A percentile compares a stretch with the other conserved stretches of the same genome.
These are phyloP conservation scores for Euclidia mi DNA, from an alignment of 2,888 invertebrate genomes.

Conservation along the genomic window DNA sequence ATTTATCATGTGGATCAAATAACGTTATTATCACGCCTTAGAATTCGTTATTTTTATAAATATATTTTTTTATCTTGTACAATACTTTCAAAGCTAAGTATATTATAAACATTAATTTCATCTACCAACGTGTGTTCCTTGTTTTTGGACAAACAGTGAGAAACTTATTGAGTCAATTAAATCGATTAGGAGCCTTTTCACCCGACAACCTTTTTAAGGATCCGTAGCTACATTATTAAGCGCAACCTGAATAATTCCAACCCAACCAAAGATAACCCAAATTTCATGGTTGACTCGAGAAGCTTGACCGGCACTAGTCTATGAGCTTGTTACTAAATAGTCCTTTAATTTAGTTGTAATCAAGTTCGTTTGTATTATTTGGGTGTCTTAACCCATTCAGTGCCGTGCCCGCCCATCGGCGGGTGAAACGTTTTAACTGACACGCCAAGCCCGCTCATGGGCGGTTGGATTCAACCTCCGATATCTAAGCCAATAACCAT, in stretches of 20 bases:
- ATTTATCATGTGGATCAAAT: too few relatives aligned
- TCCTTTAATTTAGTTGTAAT: slow-evolving; percentile 18
- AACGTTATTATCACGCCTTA: too few relatives aligned
- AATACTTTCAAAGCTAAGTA: too few relatives aligned
- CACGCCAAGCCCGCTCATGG: too few relatives aligned
- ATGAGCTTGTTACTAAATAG: slow-evolving; percentile 28
- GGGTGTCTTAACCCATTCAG: too few relatives aligned
- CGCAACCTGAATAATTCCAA: slow-evolving; percentile 50
- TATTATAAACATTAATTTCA: background rate
- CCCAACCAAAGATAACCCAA: slow-evolving; percentile 46
- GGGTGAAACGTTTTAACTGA: too few relatives aligned
- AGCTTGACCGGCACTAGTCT: slow-evolving; percentile 37
- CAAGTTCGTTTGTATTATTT: too few relatives aligned
- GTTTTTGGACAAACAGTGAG: slow-evolving; percentile 29
- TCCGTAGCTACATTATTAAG: slow-evolving; percentile 50
- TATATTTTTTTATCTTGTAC: too few relatives aligned
- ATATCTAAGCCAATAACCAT: too few relatives aligned
- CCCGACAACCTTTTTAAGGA: slow-evolving; percentile 47
- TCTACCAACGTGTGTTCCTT: background rate
- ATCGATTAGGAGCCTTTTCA: slow-evolving; percentile 39
- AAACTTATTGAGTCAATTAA: slow-evolving; percentile 43
- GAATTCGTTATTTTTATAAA: too few relatives aligned
- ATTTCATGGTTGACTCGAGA: slow-evolving; percentile 51
- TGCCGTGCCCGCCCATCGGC: too few relatives aligned
- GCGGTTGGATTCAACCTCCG: too few relatives aligned